Conservation (phyloP, 1,140 invertebrate species). For the Anastrepha ludens region DNA sequence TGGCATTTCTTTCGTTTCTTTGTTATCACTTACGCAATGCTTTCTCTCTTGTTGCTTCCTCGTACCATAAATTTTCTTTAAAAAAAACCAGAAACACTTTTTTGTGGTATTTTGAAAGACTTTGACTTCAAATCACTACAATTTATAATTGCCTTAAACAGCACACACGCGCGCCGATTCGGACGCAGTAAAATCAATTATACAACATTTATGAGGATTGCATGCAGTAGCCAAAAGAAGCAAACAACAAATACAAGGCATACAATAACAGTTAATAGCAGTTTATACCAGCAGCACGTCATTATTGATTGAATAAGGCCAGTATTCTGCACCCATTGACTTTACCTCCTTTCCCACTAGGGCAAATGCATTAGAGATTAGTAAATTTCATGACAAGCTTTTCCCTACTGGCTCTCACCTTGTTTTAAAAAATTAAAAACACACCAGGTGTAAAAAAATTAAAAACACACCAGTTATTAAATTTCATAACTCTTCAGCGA, state of each 20-base stretch:
- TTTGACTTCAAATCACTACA: neutral
- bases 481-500: neutral
- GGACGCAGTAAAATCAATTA: neutral
- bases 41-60: too few species aligned
- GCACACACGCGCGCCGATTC: neutral
- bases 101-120: neutral
- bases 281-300: neutral
- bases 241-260: neutral
- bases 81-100: too few species aligned
- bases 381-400: constrained; percentile 1
- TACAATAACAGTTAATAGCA: constrained; percentile 11
- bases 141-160: neutral
- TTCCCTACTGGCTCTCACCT: neutral
- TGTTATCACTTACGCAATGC: too few species aligned
- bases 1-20: too few species aligned
- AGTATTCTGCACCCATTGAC: neutral
- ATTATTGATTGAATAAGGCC: neutral
- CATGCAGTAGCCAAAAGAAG: neutral
- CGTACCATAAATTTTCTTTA: too few species aligned
- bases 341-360: neutral
- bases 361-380: constrained; percentile 3
- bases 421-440: neutral
- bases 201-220: constrained; percentile 8
- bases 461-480: constrained; percentile 8
- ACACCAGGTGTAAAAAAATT: neutral